A percentile compares a stretch with the other conserved stretches of the same genome.
Conservation (phyloP, 2,888 invertebrate species). For the Phyllotreta striolata region DNA sequence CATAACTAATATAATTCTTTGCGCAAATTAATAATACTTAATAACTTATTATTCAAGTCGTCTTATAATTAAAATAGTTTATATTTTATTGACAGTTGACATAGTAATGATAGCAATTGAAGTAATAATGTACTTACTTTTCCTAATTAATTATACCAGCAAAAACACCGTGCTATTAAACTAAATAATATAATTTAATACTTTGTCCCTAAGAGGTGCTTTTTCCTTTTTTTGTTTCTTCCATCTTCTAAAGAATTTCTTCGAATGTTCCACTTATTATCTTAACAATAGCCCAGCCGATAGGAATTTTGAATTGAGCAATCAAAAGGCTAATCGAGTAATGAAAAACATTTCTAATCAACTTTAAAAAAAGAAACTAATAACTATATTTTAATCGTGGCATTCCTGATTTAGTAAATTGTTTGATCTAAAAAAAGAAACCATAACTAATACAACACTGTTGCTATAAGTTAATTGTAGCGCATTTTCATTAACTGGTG, state of each 20-base stretch:
- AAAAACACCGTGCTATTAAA: too few species aligned
- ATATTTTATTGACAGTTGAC: too few species aligned
- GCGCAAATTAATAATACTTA: too few species aligned
- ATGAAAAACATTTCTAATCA: constrained; percentile 24
- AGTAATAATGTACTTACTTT: too few species aligned
- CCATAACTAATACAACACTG: constrained; percentile 31
- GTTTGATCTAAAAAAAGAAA: constrained; percentile 29
- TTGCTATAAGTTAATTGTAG: constrained; percentile 8
- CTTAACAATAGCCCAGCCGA: neutral
- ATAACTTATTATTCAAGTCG: too few species aligned
- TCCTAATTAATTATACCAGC: constrained; percentile 32
- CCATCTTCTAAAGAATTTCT: constrained; percentile 7
- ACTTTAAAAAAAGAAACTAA: constrained; percentile 23
- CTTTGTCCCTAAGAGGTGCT: neutral
- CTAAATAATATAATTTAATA: too few species aligned
- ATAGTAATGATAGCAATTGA: too few species aligned
- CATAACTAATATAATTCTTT: too few species aligned
- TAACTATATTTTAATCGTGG: constrained; percentile 29
- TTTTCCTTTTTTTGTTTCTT: neutral
- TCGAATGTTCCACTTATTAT: constrained; percentile 3
- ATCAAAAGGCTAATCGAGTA: constrained; percentile 10
- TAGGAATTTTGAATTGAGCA: constrained; percentile 25
- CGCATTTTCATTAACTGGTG: constrained; percentile 28
- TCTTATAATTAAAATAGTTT: too few species aligned
- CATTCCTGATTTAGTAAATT: constrained; percentile 32